Conservation (phyloP, 2,888 invertebrate species). For the Temnothorax ravouxi region DNA sequence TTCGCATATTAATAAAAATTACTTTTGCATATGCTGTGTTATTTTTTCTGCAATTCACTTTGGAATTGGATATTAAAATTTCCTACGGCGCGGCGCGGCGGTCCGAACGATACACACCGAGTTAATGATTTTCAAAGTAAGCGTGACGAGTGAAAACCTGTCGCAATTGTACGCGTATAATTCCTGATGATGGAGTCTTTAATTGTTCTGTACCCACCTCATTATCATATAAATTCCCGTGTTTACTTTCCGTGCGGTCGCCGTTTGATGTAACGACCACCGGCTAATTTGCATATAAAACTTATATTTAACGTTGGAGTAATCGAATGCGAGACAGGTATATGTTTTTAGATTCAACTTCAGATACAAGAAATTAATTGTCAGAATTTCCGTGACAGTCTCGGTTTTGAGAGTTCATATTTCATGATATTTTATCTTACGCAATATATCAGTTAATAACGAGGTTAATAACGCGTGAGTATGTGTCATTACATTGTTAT, state of each 20-base stretch:
- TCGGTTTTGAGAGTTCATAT: neutral
- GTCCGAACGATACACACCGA: neutral
- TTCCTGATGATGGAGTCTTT: constrained; percentile 4
- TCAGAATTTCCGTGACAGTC: constrained; percentile 6
- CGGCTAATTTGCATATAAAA: constrained; percentile 31
- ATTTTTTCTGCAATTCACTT: constrained; percentile 4
- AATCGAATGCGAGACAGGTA: neutral
- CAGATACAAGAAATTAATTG: constrained; percentile 1
- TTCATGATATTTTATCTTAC: neutral
- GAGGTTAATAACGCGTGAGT: neutral
- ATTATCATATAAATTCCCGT: constrained; percentile 32
- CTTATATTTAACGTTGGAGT: constrained; percentile 17
- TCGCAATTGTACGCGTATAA: constrained; percentile 18
- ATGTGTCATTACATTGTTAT: neutral
- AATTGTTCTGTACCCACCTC: constrained; percentile 8
- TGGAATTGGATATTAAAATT: constrained; percentile 22
- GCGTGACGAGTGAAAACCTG: constrained; percentile 18
- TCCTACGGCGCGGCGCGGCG: neutral
- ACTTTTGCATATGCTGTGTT: constrained; percentile 1
- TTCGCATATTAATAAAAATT: constrained; percentile 4
- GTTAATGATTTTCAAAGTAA: constrained; percentile 32
- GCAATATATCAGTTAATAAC: neutral
- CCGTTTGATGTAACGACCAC: constrained; percentile 5
- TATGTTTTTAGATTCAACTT: constrained; percentile 26
- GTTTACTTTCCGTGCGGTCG: constrained; percentile 19